Percentiles rank a stretch among this genome's conserved stretches.
phyloP scores from a whole-genome alignment of 37 sponge, comb jelly and placozoan species.

The Crambe crambe region DNA sequence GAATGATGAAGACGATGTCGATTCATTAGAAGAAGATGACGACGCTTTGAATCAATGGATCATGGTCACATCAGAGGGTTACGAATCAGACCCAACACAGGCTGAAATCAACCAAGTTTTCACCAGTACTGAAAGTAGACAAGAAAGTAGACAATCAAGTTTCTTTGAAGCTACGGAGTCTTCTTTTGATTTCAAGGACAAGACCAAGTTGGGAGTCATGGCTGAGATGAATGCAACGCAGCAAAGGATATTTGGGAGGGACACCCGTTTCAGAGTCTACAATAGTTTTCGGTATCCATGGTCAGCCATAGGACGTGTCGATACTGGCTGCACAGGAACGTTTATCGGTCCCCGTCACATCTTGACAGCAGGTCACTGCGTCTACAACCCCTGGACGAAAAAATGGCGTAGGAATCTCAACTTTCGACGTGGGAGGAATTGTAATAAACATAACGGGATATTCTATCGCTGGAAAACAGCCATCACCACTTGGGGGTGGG shows the following conservation, averaged over 20 bases:
- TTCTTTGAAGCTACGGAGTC: no score
- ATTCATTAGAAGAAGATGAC: no score
- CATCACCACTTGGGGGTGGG: background rate
- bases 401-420: background rate
- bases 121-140: no score
- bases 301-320: background rate
- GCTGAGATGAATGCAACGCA: no score
- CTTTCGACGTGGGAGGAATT: background rate
- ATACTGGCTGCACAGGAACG: background rate
- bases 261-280: background rate
- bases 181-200: no score
- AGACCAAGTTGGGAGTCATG: no score
- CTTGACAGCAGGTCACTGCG: conserved; percentile 5
- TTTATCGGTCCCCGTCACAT: background rate
- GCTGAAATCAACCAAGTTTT: no score
- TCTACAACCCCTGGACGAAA: background rate
- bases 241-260: background rate
- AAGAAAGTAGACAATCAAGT: no score
- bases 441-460: background rate
- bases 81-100: no score
- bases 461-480: background rate
- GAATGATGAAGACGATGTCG: background rate
- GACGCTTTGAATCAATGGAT: no score
- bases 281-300: background rate
- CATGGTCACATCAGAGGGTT: no score